Conservation (phyloP, 2,113 vertebrate genomes). For the Pachyramphus minor region DNA sequence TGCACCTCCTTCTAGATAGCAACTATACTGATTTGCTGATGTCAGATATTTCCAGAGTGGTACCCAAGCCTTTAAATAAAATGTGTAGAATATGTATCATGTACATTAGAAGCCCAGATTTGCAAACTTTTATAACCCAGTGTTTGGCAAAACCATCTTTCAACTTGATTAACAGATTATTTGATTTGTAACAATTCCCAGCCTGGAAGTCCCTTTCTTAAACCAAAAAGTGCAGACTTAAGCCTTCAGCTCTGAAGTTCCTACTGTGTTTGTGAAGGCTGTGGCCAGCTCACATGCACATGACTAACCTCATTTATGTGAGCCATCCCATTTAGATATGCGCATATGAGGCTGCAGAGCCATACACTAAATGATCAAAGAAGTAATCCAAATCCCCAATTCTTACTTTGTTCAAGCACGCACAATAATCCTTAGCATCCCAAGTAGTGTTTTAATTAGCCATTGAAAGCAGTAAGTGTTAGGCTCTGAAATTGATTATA, state of each 20-base stretch:
- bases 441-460: not conserved
- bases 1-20: not conserved
- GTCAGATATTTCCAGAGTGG: not conserved
- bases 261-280: not conserved
- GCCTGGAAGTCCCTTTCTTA: not conserved
- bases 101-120: not conserved
- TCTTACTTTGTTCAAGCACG: not conserved
- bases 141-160: accelerated
- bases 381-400: not conserved
- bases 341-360: accelerated
- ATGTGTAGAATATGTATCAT: not conserved
- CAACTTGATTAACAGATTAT: not conserved
- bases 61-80: not conserved
- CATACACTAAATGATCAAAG: not conserved
- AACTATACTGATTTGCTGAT: not conserved
- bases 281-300: not conserved
- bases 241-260: not conserved
- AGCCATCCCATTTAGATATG: not conserved
- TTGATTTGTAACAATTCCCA: not conserved
- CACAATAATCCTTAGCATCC: not conserved
- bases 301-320: not conserved
- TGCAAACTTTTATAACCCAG: not conserved
- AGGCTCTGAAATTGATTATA: constrained; percentile 23
- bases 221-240: accelerated
- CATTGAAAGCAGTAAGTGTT: not conserved